Evolutionary conservation across 2,113 vertebrate species (phyloP).

Genomic region (Zosterops pallidus): DNA sequence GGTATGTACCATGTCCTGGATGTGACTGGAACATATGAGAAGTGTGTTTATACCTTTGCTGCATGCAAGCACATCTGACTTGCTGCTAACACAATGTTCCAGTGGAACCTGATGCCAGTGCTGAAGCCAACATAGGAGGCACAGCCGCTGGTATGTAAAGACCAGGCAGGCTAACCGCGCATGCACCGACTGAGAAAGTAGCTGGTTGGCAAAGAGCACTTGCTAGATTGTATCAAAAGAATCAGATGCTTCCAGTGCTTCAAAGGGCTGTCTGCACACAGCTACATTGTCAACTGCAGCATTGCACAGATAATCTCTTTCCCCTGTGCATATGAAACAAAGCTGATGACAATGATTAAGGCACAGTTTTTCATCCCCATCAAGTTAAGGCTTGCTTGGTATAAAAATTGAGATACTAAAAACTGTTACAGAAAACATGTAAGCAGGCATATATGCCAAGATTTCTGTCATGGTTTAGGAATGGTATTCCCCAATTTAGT

Average conservation of each 20-base stretch:
- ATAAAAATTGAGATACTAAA: background rate
- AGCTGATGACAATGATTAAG: background rate
- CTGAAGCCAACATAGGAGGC: background rate
- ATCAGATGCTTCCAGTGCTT: background rate
- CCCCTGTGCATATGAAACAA: background rate
- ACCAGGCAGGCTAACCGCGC: background rate
- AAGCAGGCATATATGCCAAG: background rate
- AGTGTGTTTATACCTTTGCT: background rate
- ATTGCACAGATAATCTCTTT: background rate
- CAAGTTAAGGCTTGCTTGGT: background rate
- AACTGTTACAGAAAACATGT: background rate
- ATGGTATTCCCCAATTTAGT: background rate
- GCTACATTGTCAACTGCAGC: background rate
- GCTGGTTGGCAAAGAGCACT: background rate
- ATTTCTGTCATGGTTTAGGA: background rate
- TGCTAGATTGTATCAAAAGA: background rate
- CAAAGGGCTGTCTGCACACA: background rate
- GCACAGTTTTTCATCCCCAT: background rate
- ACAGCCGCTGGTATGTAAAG: background rate
- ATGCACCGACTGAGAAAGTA: background rate
- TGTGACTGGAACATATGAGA: background rate
- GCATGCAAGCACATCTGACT: background rate
- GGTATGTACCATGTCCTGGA: background rate
- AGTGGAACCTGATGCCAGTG: background rate
- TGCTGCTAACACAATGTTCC: background rate